Evolutionary conservation across 2,113 vertebrate genomes (phyloP).

Genomic region (Myotis davidii): DNA sequence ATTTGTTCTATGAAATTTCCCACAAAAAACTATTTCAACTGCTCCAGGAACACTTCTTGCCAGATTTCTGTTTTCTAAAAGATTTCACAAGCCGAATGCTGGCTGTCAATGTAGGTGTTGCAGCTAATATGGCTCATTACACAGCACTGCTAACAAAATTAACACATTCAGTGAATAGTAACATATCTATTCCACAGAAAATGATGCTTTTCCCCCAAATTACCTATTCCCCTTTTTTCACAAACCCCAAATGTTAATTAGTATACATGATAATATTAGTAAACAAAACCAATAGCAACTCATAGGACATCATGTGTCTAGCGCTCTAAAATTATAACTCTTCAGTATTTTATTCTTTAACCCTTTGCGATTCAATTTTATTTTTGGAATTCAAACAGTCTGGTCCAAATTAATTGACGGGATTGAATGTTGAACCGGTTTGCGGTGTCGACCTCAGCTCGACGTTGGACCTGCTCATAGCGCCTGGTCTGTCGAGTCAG

Average conservation of each 20-base stretch:
- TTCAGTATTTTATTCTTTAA: constrained; percentile 18
- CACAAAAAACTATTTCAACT: constrained; percentile 24
- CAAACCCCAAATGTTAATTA: constrained; percentile 3
- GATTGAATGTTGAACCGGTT: too few species aligned
- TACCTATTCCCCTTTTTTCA: neutral
- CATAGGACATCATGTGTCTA: neutral
- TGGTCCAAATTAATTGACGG: too few species aligned
- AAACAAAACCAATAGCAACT: constrained; percentile 24
- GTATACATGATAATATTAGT: neutral
- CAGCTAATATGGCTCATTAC: constrained; percentile 54
- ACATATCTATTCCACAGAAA: neutral
- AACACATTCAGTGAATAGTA: constrained; percentile 57
- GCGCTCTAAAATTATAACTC: neutral
- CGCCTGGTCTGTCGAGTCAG: too few species aligned
- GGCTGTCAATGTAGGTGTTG: constrained; percentile 52
- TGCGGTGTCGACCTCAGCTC: too few species aligned
- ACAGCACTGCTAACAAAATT: constrained; percentile 63
- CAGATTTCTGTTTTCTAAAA: constrained; percentile 62
- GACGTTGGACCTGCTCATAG: too few species aligned
- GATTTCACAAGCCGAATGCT: constrained; percentile 53
- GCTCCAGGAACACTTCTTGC: neutral
- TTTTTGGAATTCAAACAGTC: too few species aligned
- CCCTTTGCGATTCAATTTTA: too few species aligned
- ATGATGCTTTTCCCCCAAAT: neutral
- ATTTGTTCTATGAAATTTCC: neutral